Evolutionary conservation across 1,140 invertebrate species (phyloP).

Genomic region (Akabosia matsudoensis): DNA sequence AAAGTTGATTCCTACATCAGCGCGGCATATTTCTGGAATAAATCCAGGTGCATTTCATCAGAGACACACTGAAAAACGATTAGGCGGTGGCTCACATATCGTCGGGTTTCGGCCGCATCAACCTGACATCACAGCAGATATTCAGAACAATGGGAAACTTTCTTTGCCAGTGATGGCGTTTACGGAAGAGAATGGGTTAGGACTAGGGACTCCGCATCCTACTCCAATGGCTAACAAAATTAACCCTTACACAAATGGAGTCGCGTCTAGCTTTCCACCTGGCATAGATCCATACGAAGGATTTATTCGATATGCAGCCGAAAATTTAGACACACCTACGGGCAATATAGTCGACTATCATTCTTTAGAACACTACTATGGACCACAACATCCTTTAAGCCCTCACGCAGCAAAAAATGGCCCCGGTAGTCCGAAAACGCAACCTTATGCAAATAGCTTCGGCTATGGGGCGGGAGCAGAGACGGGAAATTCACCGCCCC

Average conservation of each 20-base stretch:
- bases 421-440: neutral
- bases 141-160: neutral
- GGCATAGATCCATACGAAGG: conserved; percentile 8
- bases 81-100: neutral
- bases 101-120: neutral
- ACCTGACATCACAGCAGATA: neutral
- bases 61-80: no score
- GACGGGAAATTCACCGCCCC: neutral
- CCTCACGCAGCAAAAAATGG: neutral
- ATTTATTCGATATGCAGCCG: conserved; percentile 1
- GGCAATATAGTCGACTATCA: neutral
- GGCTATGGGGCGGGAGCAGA: neutral
- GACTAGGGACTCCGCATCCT: neutral
- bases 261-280: conserved; percentile 5
- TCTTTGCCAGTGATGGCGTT: neutral
- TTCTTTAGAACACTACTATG: neutral
- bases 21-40: no score
- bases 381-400: conserved; percentile 1
- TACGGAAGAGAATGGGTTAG: neutral
- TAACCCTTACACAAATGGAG: conserved; percentile 4
- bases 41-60: no score
- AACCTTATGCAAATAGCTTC: conserved; percentile 1
- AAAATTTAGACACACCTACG: neutral
- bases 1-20: no score
- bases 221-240: conserved; percentile 12